Base-by-base conservation (phyloP, 2,113 vertebrate genomes). In the Todiramphus chloris region DNA sequence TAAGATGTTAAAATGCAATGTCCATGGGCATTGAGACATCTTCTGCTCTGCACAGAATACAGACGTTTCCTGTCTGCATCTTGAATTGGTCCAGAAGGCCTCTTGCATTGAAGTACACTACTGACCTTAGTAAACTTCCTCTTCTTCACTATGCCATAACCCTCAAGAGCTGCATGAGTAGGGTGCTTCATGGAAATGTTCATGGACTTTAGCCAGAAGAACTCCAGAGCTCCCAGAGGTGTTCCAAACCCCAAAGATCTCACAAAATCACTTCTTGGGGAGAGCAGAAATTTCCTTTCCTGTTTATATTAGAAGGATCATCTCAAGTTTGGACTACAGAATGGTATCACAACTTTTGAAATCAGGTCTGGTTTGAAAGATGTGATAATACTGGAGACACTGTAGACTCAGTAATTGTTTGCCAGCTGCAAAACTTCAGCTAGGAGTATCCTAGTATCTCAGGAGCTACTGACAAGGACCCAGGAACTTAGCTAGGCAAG, bases 31-130 rank as follows among this genome's bases (percentile, higher is more conserved):
- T 17, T 10, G 55, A 58, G 44, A 58, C 4, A 35, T 70, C 44
- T 23, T 89, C 16, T 81, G 39, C 41, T 69, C 48, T 83, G 5
- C 33, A 33, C 4, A 2, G 44, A 69, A 56, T 16, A 21, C 24
- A 64, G 28, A 66, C 13, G 11, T 48, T 80, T n/a, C 25, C 39
- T 3, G 2, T 68, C 51, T 0, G 0, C 21, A 28, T 12, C 48
- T 76, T 35, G 60, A 68, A 59, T 21, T 55, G 20, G 14, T 41
- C 28, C 39, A 63, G n/a, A 91, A 50, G 11, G 13, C 10, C 39
- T 33, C 30, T 77, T 60, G 14, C 33, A n/a, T n/a, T n/a, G n/a
- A n/a, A n/a, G n/a, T n/a, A n/a, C n/a, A 51, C 20, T 24, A 31
- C 11, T 35, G 9, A 6, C 58, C n/a, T 15, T 46, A 51, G 5